Base-by-base conservation (phyloP, 1,140 invertebrate species). In the Euura saliciscinereae region DNA sequence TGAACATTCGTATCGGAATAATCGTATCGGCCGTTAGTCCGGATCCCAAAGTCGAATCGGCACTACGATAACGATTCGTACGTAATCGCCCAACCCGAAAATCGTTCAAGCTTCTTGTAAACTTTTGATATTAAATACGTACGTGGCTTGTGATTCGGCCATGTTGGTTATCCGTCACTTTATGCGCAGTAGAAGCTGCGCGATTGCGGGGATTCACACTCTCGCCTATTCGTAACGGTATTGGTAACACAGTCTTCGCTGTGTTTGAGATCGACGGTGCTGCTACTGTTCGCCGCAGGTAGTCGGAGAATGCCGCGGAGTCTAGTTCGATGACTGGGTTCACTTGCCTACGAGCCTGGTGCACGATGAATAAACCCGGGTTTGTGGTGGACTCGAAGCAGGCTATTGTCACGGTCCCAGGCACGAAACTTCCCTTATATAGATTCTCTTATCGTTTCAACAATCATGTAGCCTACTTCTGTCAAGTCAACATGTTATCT, bases 111-210 rank as follows among this genome's bases (percentile, higher is more conserved):
- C 46, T 6, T 3, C 3, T 3, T 59, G 51, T 59, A 59, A 59
- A 2, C 51, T 59, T 59, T 59, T 59, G 28, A 28, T 28, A 28
- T 28, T n/a, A 59, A 59, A 59, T 59, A 59, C 51, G 51, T 59
- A 59, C 51, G 51, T 59, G 51, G 51, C 51, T 59, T 59, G 51
- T n/a, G 51, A 11, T 11, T 59, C 51, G 51, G 51, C 51, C 51
- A 59, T 59, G 51, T 59, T 59, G 51, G 51, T 59, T 59, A 4
- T 59, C 51, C 51, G 51, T 8, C 51, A 59, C 51, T 59, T 59
- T 28, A 28, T 59, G 51, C 51, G 51, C 51, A 0, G 51, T 59
- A n/a, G 51, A 28, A 28, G 51, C 13, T 59, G 51, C 10, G 13
- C 28, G 28, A 28, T 28, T 28, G 28, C 28, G 28, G 28, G 28